Evolutionary conservation across 2,113 vertebrate species (phyloP), one percentile per base, ranked within the genome.

Genomic region (Vimba vimba): DNA sequence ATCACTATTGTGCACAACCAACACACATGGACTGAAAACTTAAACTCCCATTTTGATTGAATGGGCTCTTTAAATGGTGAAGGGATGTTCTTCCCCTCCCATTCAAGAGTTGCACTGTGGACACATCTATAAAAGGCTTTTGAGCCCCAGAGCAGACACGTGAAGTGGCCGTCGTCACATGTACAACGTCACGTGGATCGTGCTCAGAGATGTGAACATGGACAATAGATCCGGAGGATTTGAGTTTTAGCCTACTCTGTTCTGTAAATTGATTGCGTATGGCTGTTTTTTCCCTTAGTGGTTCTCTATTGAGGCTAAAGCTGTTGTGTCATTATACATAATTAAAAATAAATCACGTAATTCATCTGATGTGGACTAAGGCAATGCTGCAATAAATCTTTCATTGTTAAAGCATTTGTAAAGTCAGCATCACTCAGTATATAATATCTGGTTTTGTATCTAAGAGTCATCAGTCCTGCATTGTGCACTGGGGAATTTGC

Each of bases 71-170:
- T 68, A 30, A 68, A 82, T n/a, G 55, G 15, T 55, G 47, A 52
- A 71, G 21, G 15, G 30, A 55, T 52, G 81, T 73, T 83, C 30
- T 36, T 30, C 13, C 76, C 50, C 50, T 78, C 50, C 17, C 50
- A 57, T 57, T 52, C 25, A 36, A 25, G 75, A 55, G 74, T 19
- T 77, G 75, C n/a, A 9, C 50, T 8, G 27, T 19, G 39, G 77
- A 43, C 55, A n/a, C 11, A 1, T 36, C 80, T 6, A 36, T 33
- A 68, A 69, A 82, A 36, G 27, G 69, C 27, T 33, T 71, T 12
- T 55, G 33, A 59, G 30, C 27, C 68, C 66, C 23, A 52, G 68
- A 59, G 66, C 50, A 15, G 68, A 83, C 81, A 83, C 68, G 82
- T 83, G 82, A 21, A 59, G 36, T 23, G 47, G 10, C 27, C 33